Percentiles rank a stretch among this genome's conserved stretches.
Conservation (phyloP, 2,113 vertebrate genomes). For the Mobula birostris region DNA sequence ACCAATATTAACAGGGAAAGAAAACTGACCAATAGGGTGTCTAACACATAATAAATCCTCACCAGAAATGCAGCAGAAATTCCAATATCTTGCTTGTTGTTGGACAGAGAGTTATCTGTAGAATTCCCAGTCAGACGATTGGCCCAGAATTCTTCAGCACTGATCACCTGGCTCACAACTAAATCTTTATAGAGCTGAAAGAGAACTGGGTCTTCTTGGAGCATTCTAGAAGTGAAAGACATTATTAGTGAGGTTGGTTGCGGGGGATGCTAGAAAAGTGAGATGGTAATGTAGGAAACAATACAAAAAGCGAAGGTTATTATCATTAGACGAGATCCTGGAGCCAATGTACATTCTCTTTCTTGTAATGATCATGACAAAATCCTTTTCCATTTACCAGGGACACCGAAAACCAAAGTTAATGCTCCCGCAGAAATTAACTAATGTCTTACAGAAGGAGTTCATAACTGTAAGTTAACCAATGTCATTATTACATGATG, state of each 20-base stretch:
- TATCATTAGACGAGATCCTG: background rate
- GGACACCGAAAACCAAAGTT: background rate
- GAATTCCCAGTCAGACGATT: slow-evolving; percentile 80
- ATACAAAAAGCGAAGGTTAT: background rate
- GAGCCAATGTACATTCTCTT: background rate
- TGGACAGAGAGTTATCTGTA: slow-evolving; percentile 60
- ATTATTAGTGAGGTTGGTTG: background rate
- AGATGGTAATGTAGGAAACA: too few species aligned
- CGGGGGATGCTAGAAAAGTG: too few species aligned
- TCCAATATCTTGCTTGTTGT: slow-evolving; percentile 88
- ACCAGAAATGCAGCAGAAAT: slow-evolving; percentile 98
- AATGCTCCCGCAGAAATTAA: background rate
- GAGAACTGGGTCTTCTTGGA: slow-evolving; percentile 95
- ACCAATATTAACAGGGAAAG: background rate
- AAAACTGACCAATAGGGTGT: background rate
- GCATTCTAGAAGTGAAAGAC: slow-evolving; percentile 67
- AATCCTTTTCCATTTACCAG: background rate
- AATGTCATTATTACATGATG: background rate
- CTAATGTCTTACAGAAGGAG: background rate
- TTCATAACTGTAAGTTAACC: background rate
- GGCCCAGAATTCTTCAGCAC: slow-evolving; percentile 96
- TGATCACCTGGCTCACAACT: slow-evolving; percentile 96
- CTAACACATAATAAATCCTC: slow-evolving; percentile 44
- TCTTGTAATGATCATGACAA: background rate
- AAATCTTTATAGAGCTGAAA: slow-evolving; percentile 98